phyloP scores from a whole-genome alignment of 2,113 vertebrate genomes.

The Hiodon tergisus region DNA sequence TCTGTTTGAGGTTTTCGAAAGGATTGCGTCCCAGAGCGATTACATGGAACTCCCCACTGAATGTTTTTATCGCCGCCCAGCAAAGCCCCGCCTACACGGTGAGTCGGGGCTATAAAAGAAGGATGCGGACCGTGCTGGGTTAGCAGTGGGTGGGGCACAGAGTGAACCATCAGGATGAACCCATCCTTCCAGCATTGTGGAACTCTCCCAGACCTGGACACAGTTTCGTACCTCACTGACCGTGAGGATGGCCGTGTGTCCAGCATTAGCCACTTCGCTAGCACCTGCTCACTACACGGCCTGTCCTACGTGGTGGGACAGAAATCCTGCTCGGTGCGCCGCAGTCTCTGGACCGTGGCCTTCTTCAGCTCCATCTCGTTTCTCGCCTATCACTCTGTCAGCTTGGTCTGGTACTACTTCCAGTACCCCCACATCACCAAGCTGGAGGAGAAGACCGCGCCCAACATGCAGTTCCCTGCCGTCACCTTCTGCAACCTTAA shows the following conservation, averaged over 20 bases:
- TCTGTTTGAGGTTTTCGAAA: slow-evolving; percentile 12
- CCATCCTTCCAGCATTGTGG: not conserved
- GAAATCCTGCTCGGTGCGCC: slow-evolving; percentile 25
- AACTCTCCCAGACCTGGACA: not conserved
- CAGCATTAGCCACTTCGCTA: slow-evolving; percentile 47
- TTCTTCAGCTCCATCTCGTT: slow-evolving; percentile 43
- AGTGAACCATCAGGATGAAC: not conserved
- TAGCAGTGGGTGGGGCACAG: not conserved
- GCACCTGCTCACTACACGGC: slow-evolving; percentile 47
- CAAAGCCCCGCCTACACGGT: not conserved
- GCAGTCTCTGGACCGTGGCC: slow-evolving; percentile 48
- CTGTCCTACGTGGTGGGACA: slow-evolving; percentile 46
- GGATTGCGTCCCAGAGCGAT: not conserved
- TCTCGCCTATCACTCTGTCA: slow-evolving; percentile 35
- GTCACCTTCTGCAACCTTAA: slow-evolving; percentile 59
- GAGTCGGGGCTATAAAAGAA: too few species aligned
- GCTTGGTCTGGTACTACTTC: slow-evolving; percentile 45
- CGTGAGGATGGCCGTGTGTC: not conserved
- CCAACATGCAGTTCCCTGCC: slow-evolving; percentile 42
- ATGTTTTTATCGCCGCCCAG: not conserved
- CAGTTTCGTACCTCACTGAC: not conserved
- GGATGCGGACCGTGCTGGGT: too few species aligned
- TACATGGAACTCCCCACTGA: not conserved
- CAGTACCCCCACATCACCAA: slow-evolving; percentile 52
- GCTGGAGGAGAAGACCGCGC: slow-evolving; percentile 42